Evolutionary conservation across 2,113 vertebrate genomes (phyloP), one percentile per base, ranked within the genome.

Genomic region (Rhagologus leucostigma): DNA sequence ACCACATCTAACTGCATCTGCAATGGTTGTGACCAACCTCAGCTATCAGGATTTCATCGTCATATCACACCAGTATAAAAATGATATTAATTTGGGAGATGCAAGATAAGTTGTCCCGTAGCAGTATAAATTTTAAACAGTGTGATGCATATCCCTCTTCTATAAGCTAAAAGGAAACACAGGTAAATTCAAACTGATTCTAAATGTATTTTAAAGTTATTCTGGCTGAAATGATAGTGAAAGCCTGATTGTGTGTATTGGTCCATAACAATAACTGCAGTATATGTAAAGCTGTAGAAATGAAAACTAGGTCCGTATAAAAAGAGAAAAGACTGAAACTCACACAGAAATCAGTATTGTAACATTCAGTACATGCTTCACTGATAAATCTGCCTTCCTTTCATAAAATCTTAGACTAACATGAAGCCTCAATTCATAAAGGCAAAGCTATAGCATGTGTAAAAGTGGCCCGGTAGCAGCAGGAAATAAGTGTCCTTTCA

Each of bases 1-100:
- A 96, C 95, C 55, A 56, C 94, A 89, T 90, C 95, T 97, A 97
- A 97, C 89, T 91, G 64, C 96, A 96, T 97, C 92, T 90, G 84
- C 92, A 91, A 71, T 35, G 39, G 74, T 39, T 6, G 3, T 67
- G 92, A 84, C 88, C 95, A 90, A 30, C 19, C 29, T 86, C 79
- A 86, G 30, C 57, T 75, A 76, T 87, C 95, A 92, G 96, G 93
- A 84, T 96, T 95, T 97, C 96, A 93, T 83, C 62, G 91, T 96
- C 91, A 92, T 89, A 59, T 95, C 82, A 82, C 78, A 90, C 87
- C 93, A 83, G 69, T 27, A 37, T 33, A 57, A 74, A 89, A 67
- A 33, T 56, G 5, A 15, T 21, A 39, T 55, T 93, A 19, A 77
- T 86, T 52, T 65, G 35, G 30, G 14, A 81, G 22, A 57, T 65